These are phyloP conservation scores for Megaleporinus macrocephalus DNA, from an alignment of 2,113 vertebrate genomes.

Conservation along the genomic window DNA sequence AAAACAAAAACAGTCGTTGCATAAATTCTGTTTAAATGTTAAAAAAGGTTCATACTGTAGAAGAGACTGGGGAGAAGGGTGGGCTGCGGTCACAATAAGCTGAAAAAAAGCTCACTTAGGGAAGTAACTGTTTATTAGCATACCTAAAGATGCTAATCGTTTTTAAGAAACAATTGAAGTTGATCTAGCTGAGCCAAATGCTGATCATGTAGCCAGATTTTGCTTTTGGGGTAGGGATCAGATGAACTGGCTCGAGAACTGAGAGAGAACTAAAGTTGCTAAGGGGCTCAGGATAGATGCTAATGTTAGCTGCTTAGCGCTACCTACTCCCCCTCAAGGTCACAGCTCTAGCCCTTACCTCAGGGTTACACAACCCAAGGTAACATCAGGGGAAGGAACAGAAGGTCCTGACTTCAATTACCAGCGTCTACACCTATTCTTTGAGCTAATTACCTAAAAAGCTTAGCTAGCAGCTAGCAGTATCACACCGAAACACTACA, in stretches of 20 bases:
- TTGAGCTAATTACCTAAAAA: no score
- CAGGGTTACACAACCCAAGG: conserved; percentile 38
- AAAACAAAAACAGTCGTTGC: conserved; percentile 63
- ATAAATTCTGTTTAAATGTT: conserved; percentile 70
- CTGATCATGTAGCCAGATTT: no score
- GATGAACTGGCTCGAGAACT: background rate
- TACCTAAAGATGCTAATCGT: no score
- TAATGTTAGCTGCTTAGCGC: background rate
- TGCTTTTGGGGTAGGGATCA: no score
- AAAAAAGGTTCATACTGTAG: conserved; percentile 63
- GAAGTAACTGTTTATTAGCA: no score
- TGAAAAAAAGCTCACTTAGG: conserved; percentile 42
- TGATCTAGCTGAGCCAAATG: no score
- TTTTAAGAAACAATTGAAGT: no score
- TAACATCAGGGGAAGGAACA: conserved; percentile 31
- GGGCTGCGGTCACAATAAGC: conserved; percentile 60
- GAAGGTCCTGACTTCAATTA: conserved; percentile 56
- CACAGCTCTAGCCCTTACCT: conserved; percentile 59
- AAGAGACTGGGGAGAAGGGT: conserved; percentile 63
- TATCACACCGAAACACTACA: no score
- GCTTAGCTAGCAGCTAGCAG: no score
- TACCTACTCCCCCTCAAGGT: conserved; percentile 56
- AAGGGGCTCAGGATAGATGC: background rate
- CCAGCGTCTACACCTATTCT: no score
- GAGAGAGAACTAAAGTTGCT: conserved; percentile 21